phyloP scores from a whole-genome alignment of 2,888 invertebrate species.

The Malthinus flaveolus region DNA sequence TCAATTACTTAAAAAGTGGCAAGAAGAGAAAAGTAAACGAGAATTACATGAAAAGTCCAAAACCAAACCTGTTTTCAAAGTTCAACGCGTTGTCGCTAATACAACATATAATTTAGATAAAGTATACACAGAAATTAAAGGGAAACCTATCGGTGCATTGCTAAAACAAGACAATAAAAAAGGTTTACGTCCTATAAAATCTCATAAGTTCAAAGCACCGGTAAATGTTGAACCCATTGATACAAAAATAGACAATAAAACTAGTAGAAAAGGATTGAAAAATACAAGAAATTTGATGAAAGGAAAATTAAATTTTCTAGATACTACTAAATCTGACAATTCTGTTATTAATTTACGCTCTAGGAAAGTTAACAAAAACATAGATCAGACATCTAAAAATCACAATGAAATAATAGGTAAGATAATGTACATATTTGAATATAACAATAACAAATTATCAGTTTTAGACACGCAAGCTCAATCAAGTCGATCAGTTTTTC shows the following conservation, averaged over 20 bases:
- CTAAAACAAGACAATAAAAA: neutral
- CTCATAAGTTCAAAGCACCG: constrained; percentile 60
- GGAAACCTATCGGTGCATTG: constrained; percentile 30
- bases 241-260: constrained; percentile 30
- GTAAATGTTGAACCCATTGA: constrained; percentile 42
- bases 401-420: too few species aligned
- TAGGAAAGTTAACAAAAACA: too few species aligned
- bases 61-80: constrained; percentile 46
- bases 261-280: too few species aligned
- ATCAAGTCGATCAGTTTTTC: too few species aligned
- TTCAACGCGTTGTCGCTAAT: constrained; percentile 35
- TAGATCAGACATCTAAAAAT: too few species aligned
- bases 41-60: constrained; percentile 31
- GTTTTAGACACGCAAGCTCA: too few species aligned
- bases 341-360: too few species aligned
- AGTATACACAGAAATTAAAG: constrained; percentile 42
- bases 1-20: constrained; percentile 44
- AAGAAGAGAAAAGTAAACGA: constrained; percentile 39
- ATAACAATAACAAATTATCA: too few species aligned
- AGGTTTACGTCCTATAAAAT: constrained; percentile 57
- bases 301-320: too few species aligned
- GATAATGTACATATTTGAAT: too few species aligned
- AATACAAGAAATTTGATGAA: too few species aligned
- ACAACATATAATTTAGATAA: constrained; percentile 36
- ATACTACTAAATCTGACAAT: too few species aligned